Conservation (phyloP, 2,113 vertebrate species). For the Malurus cyaneus region DNA sequence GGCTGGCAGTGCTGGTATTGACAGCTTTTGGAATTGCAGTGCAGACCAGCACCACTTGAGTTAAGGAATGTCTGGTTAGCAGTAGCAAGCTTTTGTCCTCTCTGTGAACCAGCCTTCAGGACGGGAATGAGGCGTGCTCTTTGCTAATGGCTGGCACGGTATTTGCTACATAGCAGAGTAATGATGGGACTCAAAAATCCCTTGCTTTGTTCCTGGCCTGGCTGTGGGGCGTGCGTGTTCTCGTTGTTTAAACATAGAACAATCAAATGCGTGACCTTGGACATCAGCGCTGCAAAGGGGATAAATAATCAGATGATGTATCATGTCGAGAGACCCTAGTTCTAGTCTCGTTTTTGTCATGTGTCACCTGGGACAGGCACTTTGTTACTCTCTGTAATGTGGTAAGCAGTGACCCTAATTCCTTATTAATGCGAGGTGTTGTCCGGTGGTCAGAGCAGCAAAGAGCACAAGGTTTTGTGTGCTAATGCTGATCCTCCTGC, state of each 20-base stretch:
- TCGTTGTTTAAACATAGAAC: not conserved
- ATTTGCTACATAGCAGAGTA: slow-evolving; percentile 36
- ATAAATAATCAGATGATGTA: slow-evolving; percentile 32
- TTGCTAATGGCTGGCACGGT: slow-evolving; percentile 34
- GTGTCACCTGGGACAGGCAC: not conserved
- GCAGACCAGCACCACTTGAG: slow-evolving; percentile 27
- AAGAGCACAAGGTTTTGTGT: not conserved
- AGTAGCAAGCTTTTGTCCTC: slow-evolving; percentile 53
- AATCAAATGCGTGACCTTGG: slow-evolving; percentile 42
- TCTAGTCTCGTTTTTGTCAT: not conserved
- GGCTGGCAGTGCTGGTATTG: not conserved
- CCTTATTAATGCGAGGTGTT: not conserved
- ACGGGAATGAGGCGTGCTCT: not conserved
- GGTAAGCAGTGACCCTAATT: not conserved
- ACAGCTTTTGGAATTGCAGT: not conserved
- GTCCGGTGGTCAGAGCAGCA: not conserved
- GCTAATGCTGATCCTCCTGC: not conserved
- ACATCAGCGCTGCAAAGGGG: not conserved
- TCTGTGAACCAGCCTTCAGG: slow-evolving; percentile 40
- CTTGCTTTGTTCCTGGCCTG: not conserved
- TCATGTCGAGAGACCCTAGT: not conserved
- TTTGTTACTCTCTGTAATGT: not conserved
- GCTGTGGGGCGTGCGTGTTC: not conserved
- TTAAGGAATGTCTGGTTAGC: slow-evolving; percentile 48
- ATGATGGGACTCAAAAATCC: slow-evolving; percentile 36